Base-by-base conservation (phyloP, 1,140 invertebrate species). In the Spodoptera frugiperda region DNA sequence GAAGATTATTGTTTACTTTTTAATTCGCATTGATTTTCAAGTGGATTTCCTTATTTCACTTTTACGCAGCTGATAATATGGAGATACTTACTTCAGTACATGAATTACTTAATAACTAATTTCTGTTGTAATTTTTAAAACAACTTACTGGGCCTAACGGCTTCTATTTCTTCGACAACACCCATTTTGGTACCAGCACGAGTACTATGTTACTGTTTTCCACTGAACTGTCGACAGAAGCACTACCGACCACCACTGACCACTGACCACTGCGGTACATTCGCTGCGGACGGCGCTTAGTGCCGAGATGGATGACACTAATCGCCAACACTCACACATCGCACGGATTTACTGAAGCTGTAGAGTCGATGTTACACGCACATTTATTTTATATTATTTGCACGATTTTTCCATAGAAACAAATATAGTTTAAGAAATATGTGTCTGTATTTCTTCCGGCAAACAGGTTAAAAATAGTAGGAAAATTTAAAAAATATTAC, bases 301-400 rank as follows among this genome's bases (percentile, higher is more conserved):
- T 71, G 68, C 55, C 51, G 21, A 46, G 51, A 71, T 71, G 68
- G 51, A 71, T 71, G 68, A 55, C 53, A 57, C 68, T 71, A 55
- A 55, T 57, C 33, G 53, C 46, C 30, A 53, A 54, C 51, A 55
- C 12, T 8, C 3, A 19, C 0, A 55, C 53, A 46, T 46, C 57
- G 21, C 51, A n/a, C 30, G 4, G 33, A 71, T 71, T 54, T 54
- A 14, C 12, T 19, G 44, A 39, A 46, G 21, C 30, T 54, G 19
- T 71, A 15, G 67, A 70, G 67, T 33, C n/a, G 67, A 54, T 12
- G 10, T 70, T 71, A 0, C 17, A 21, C 1, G 15, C 21, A 48
- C 44, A 19, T 19, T 17, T 19, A 19, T 55, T 39, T 19, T 39
- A 12, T 39, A n/a, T n/a, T n/a, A n/a, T n/a, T n/a, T n/a, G n/a